Evolutionary conservation across 53 echinoderm and acorn worm species (phyloP).

Genomic region (Stichopus horrens): DNA sequence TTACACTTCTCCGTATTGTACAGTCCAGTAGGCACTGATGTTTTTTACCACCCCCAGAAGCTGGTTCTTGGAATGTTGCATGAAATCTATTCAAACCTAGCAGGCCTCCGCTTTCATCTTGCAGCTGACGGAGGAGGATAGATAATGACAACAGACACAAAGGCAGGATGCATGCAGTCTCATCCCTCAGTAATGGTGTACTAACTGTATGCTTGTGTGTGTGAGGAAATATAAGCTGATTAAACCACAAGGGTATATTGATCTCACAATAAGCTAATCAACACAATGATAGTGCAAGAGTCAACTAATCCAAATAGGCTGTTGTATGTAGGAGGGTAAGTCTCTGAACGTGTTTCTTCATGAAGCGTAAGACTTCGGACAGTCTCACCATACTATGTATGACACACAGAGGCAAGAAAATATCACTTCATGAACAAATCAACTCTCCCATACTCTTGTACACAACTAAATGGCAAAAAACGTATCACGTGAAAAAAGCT

Average conservation of each 20-base stretch:
- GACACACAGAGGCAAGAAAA: too few species aligned
- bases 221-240: neutral
- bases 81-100: neutral
- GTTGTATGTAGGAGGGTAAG: too few species aligned
- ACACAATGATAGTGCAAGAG: neutral
- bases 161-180: neutral
- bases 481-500: too few species aligned
- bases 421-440: too few species aligned
- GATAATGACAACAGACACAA: neutral
- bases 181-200: neutral
- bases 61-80: neutral
- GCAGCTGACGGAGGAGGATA: neutral
- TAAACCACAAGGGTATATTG: neutral
- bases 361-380: too few species aligned
- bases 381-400: too few species aligned
- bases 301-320: too few species aligned
- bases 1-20: too few species aligned
- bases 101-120: neutral
- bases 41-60: neutral
- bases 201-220: neutral
- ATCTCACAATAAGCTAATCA: neutral
- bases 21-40: neutral
- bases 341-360: too few species aligned
- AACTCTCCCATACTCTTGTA: too few species aligned
- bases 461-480: too few species aligned